Percentiles rank a stretch among this genome's conserved stretches.
Conservation (phyloP, 2,797 vertebrate species). For the Acridotheres tristis region DNA sequence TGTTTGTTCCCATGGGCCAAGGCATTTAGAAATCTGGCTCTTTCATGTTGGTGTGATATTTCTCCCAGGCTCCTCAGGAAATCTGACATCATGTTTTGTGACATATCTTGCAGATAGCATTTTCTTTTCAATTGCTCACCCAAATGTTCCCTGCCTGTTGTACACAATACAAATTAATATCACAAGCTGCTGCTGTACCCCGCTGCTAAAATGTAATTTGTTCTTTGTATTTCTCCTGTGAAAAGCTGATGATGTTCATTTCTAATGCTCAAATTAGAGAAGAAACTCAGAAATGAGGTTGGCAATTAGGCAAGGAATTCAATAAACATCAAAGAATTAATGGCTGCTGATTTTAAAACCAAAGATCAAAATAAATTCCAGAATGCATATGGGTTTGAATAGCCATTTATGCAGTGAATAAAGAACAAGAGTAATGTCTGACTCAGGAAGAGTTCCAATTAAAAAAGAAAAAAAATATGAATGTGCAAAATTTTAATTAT, state of each 20-base stretch:
- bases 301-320: background rate
- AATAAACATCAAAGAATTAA: background rate
- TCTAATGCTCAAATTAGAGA: background rate
- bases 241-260: background rate
- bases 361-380: background rate
- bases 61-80: conserved; percentile 28
- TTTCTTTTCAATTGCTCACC: conserved; percentile 20
- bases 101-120: background rate
- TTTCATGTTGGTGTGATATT: background rate
- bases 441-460: background rate
- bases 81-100: conserved; percentile 5
- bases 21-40: background rate
- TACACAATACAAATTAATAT: background rate
- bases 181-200: background rate
- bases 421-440: background rate
- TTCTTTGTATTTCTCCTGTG: background rate
- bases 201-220: conserved; percentile 13
- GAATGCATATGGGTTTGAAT: background rate
- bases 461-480: background rate
- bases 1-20: background rate
- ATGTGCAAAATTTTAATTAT: background rate
- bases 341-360: background rate
- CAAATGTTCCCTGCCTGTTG: conserved; percentile 8
- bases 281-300: background rate
- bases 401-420: background rate